Evolutionary conservation across 2,797 vertebrate genomes (phyloP).

Genomic region (Xenops minutus): DNA sequence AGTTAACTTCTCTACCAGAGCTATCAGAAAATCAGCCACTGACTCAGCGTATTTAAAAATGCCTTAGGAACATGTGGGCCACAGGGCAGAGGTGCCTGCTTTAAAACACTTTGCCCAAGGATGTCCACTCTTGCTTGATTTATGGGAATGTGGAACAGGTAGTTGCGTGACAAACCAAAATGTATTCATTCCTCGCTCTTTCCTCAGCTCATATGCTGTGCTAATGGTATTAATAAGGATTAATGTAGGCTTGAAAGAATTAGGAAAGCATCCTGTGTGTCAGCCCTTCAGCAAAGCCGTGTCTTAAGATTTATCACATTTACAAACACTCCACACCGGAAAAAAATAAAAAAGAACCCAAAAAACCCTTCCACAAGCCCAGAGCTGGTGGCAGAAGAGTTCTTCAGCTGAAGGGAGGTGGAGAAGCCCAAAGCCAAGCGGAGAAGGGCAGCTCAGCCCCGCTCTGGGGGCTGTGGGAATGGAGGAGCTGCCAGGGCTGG

Average conservation of each 20-base stretch:
- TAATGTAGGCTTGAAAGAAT: conserved; percentile 40
- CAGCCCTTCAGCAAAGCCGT: background rate
- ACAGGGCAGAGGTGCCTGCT: background rate
- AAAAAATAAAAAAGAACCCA: background rate
- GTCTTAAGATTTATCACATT: background rate
- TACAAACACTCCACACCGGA: background rate
- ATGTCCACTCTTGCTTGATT: background rate
- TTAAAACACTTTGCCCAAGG: background rate
- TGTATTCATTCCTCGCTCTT: background rate
- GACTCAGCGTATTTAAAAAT: background rate
- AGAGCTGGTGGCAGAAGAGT: background rate
- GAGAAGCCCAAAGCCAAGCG: background rate
- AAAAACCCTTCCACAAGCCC: background rate
- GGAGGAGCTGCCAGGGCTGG: background rate
- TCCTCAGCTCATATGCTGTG: conserved; percentile 4
- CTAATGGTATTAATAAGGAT: conserved; percentile 44
- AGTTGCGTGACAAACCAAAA: background rate
- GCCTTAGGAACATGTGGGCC: background rate
- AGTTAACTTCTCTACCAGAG: background rate
- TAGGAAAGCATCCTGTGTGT: background rate
- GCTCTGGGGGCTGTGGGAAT: background rate
- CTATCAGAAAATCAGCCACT: background rate
- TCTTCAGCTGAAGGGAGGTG: background rate
- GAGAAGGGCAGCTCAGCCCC: background rate
- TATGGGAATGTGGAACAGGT: background rate